Base-by-base conservation (phyloP, 1,140 invertebrate genomes). In the Teleogryllus occipitalis region DNA sequence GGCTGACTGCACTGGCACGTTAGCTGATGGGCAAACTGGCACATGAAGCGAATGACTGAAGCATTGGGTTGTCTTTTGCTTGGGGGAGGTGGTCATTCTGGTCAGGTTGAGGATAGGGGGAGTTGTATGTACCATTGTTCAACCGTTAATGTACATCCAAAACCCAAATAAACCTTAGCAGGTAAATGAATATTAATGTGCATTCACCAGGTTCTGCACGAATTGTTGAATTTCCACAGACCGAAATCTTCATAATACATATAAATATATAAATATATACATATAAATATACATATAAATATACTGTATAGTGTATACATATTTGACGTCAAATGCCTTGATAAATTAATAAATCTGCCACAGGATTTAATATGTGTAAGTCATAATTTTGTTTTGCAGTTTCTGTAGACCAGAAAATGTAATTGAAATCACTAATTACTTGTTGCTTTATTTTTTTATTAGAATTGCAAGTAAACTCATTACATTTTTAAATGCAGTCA, bases 161-260 rank as follows among this genome's bases (percentile, higher is more conserved):
- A 77, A 78, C 78, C 78, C 78, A 78, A 75, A 22, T 78, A 78
- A 78, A 27, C 72, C 78, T 78, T 78, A 78, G 78, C 78, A 78
- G 78, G 78, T 73, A 78, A 78, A 78, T 47, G 73, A 74, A 46
- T 78, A 78, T 78, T 65, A 15, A 78, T 78, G 78, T 78, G 78
- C 78, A 77, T 80, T 54, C 79, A 81, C 81, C 79, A 81, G 80
- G 81, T 79, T 81, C 54, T 82, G 81, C 81, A 82, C 81, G 80
- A 82, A 82, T 80, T 82, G 81, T 82, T 82, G 80, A 78, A 79
- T 82, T 82, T 82, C 77, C 81, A 82, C 81, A 72, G 54, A 80
- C 54, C 22, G 77, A 78, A 75, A 76, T 74, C 73, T 15, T 81
- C 46, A 76, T 46, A 54, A 77, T 80, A 77, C 49, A 76, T 48